These are phyloP conservation scores for Pedetes capensis DNA, from an alignment of 2,113 vertebrate species.

Conservation along the genomic window DNA sequence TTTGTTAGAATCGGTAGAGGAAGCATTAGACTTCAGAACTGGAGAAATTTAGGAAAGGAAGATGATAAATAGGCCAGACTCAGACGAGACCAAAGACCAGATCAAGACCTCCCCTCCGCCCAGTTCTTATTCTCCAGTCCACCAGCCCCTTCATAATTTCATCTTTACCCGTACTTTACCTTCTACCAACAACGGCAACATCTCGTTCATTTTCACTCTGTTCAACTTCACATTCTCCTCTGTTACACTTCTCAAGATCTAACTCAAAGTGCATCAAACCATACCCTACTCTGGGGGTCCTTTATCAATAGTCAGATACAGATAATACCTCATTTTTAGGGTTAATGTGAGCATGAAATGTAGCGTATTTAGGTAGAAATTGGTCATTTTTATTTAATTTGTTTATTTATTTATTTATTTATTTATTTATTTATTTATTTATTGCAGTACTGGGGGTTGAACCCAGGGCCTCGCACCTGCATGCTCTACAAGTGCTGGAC, in stretches of 20 bases:
- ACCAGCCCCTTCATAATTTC: background rate
- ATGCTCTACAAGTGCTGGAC: too few species aligned
- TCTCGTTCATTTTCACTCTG: background rate
- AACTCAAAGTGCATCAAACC: background rate
- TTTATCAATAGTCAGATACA: background rate
- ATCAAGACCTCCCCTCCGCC: background rate
- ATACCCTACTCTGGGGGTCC: fast-evolving
- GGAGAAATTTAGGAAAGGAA: background rate
- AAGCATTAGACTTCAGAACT: background rate
- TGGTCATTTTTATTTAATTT: too few species aligned
- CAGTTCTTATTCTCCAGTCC: background rate
- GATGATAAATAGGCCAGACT: background rate
- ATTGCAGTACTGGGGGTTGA: too few species aligned
- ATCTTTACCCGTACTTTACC: background rate
- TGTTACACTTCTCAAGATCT: background rate
- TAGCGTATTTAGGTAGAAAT: background rate
- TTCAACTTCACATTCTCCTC: background rate
- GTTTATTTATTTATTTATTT: too few species aligned
- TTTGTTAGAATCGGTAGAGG: background rate
- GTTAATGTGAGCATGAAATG: background rate
- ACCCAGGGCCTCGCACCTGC: too few species aligned
- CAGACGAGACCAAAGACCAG: background rate
- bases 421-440: too few species aligned
- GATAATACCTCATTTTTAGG: background rate
- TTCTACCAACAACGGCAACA: background rate